Conservation (phyloP, 2,888 invertebrate genomes). For the Falcaria lacertinaria region DNA sequence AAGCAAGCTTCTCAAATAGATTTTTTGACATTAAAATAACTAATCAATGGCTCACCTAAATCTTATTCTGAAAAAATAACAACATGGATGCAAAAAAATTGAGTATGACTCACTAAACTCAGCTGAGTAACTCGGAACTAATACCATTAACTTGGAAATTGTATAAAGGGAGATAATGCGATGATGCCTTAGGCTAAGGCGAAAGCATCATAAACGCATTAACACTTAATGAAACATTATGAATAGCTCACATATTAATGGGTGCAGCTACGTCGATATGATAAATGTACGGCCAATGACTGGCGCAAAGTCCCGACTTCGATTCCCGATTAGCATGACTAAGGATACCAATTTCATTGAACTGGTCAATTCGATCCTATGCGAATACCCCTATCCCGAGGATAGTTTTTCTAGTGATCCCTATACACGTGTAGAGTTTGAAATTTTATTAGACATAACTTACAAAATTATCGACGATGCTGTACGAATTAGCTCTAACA, state of each 20-base stretch:
- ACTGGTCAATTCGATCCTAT: background rate
- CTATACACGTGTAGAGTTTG: background rate
- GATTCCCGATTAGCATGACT: constrained; percentile 55
- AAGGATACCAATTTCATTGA: background rate
- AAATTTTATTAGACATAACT: background rate
- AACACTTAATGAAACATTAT: constrained; percentile 76
- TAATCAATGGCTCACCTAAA: constrained; percentile 21
- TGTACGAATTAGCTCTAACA: constrained; percentile 50
- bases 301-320: constrained; percentile 54
- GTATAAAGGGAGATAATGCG: constrained; percentile 17
- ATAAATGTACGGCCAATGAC: constrained; percentile 70
- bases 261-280: constrained; percentile 69
- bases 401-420: background rate
- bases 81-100: too few relatives aligned
- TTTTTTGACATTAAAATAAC: constrained; percentile 21
- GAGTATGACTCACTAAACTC: constrained; percentile 12
- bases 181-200: constrained; percentile 23
- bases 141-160: constrained; percentile 18
- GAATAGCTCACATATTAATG: constrained; percentile 66
- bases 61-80: too few relatives aligned
- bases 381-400: background rate
- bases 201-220: constrained; percentile 58
- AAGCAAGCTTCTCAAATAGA: constrained; percentile 39
- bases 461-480: constrained; percentile 23
- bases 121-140: constrained; percentile 14